phyloP scores from a whole-genome alignment of 1,140 invertebrate species.

The Campoletis sonorensis region DNA sequence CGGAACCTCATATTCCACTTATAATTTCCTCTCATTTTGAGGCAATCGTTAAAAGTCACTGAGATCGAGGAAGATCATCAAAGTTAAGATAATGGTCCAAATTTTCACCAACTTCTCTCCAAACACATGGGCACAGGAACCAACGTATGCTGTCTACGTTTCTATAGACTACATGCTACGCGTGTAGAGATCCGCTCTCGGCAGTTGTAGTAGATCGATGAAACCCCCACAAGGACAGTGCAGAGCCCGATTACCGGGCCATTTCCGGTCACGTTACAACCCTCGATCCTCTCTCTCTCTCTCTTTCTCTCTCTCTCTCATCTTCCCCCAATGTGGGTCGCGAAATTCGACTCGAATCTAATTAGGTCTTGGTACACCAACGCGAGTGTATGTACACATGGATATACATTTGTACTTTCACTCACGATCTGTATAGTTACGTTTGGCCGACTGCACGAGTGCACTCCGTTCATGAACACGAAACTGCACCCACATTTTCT shows the following conservation, averaged over 20 bases:
- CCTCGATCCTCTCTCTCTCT: slow-evolving; percentile 12
- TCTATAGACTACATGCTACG: not conserved
- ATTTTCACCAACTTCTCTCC: no score
- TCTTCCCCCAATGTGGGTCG: not conserved
- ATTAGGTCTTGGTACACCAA: slow-evolving; percentile 32
- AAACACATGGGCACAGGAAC: no score
- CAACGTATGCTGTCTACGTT: not conserved
- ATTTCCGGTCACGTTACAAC: slow-evolving; percentile 32
- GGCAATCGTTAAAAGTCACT: no score
- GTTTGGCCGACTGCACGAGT: not conserved
- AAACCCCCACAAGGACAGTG: not conserved
- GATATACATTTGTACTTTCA: not conserved
- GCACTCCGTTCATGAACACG: not conserved
- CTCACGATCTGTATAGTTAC: not conserved
- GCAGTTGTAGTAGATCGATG: slow-evolving; percentile 14
- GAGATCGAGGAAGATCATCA: no score
- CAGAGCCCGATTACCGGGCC: slow-evolving; percentile 28
- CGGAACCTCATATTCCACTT: no score
- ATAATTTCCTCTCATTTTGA: no score
- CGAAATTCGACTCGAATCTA: slow-evolving; percentile 25
- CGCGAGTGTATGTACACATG: not conserved
- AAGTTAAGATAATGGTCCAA: no score
- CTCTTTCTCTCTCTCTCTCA: not conserved
- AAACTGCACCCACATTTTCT: not conserved
- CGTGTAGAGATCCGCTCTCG: not conserved